A percentile compares a stretch with the other conserved stretches of the same genome.
These are phyloP conservation scores for Phoxinus dragarum DNA, from an alignment of 2,797 vertebrate species.

Conservation along the genomic window DNA sequence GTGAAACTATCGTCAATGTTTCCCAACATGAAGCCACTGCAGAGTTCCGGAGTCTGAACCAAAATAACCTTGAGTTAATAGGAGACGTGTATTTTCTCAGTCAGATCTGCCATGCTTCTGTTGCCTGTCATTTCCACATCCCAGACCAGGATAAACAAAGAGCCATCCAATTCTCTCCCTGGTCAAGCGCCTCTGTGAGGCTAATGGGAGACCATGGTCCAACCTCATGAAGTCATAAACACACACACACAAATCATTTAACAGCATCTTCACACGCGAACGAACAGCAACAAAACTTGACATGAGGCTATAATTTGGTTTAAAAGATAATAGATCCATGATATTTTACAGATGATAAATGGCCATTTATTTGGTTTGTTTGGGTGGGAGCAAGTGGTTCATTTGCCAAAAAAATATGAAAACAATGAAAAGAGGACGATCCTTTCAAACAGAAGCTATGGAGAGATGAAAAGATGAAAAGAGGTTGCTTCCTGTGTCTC, in stretches of 20 bases:
- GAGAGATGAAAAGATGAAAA: slow-evolving; percentile 21
- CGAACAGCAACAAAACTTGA: neutral
- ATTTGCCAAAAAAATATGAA: neutral
- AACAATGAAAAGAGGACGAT: neutral
- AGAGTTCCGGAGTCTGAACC: slow-evolving; percentile 50
- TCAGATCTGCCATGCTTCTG: slow-evolving; percentile 39
- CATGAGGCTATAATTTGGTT: slow-evolving; percentile 8
- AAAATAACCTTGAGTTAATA: slow-evolving; percentile 55
- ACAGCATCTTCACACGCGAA: slow-evolving; percentile 22
- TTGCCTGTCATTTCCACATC: slow-evolving; percentile 47
- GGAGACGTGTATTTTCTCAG: slow-evolving; percentile 44
- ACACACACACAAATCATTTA: slow-evolving; percentile 15
- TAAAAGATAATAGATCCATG: neutral
- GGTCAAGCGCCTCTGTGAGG: slow-evolving; percentile 36
- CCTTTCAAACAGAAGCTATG: slow-evolving; percentile 4
- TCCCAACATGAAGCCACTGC: slow-evolving; percentile 45
- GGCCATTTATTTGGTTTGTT: slow-evolving; percentile 3
- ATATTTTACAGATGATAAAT: neutral
- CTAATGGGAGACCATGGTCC: slow-evolving; percentile 12
- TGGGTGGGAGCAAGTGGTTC: neutral
- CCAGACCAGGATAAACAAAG: slow-evolving; percentile 46
- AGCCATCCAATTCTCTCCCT: slow-evolving; percentile 20
- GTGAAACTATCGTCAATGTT: slow-evolving; percentile 44
- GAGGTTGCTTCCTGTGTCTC: neutral
- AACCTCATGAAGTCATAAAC: neutral